Conservation (phyloP, 2,113 vertebrate genomes). For the Puffinus mauretanicus region DNA sequence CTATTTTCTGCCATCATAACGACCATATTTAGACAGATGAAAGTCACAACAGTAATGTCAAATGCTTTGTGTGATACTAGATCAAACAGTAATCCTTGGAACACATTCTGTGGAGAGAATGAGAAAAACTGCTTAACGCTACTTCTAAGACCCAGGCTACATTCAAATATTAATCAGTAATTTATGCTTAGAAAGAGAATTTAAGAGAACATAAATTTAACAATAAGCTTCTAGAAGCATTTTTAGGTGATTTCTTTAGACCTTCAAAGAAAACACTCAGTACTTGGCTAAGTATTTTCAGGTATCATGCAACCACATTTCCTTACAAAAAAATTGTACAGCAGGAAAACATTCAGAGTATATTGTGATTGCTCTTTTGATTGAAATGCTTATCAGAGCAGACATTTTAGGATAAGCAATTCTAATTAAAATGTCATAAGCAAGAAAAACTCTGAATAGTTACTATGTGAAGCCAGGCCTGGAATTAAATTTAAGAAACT, state of each 20-base stretch:
- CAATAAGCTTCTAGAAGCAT: background rate
- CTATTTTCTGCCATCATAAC: conserved; percentile 89
- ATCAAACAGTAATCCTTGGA: conserved; percentile 88
- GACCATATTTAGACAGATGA: conserved; percentile 94
- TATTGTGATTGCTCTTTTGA: background rate
- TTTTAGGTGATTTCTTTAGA: background rate
- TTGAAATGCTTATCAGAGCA: background rate
- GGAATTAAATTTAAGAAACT: background rate
- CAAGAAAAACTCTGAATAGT: background rate
- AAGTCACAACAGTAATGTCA: conserved; percentile 86
- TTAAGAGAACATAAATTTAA: background rate
- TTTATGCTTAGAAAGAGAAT: background rate
- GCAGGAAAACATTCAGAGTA: background rate
- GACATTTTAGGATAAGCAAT: background rate
- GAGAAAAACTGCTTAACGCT: background rate
- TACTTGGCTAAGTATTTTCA: background rate
- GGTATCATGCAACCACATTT: background rate
- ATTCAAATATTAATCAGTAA: background rate
- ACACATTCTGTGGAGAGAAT: conserved; percentile 76
- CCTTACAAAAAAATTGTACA: background rate
- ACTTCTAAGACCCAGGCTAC: background rate
- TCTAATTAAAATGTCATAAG: background rate
- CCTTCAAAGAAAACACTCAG: background rate
- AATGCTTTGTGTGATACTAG: conserved; percentile 89
- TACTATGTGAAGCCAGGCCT: background rate